phyloP scores from a whole-genome alignment of 2,888 invertebrate species.

The Apocheima hispidaria region DNA sequence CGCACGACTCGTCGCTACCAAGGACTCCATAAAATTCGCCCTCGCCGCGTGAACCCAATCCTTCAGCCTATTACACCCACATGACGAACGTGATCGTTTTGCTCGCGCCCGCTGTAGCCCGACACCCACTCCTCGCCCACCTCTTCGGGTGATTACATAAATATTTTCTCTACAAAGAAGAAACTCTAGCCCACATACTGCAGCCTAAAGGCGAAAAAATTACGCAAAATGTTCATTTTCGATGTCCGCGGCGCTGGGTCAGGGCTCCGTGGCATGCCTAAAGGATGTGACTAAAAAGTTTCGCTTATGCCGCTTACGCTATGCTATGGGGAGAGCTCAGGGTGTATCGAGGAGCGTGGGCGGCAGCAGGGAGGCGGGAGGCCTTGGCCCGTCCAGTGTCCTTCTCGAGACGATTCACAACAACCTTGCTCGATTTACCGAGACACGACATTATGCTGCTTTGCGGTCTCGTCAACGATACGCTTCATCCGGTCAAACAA shows the following conservation, averaged over 20 bases:
- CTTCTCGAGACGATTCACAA: constrained; percentile 69
- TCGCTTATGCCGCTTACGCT: constrained; percentile 20
- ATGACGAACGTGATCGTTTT: constrained; percentile 61
- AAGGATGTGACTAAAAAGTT: constrained; percentile 30
- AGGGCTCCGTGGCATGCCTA: constrained; percentile 8
- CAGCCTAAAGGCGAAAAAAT: constrained; percentile 16
- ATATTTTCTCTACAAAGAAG: constrained; percentile 20
- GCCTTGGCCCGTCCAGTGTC: constrained; percentile 74
- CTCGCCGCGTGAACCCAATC: constrained; percentile 68
- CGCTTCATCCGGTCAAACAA: constrained; percentile 5
- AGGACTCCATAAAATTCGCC: constrained; percentile 79
- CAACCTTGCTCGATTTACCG: constrained; percentile 66
- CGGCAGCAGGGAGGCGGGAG: constrained; percentile 60
- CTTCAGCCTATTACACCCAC: constrained; percentile 72
- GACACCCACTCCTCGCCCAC: constrained; percentile 58
- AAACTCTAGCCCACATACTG: constrained; percentile 4
- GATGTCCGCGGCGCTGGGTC: constrained; percentile 10
- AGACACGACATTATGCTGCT: constrained; percentile 30
- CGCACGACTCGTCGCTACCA: constrained; percentile 71
- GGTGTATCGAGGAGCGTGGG: constrained; percentile 51
- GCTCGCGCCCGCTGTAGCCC: constrained; percentile 46
- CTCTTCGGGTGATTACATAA: constrained; percentile 25
- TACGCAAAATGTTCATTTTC: constrained; percentile 26
- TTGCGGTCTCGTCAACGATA: constrained; percentile 24
- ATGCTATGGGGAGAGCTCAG: constrained; percentile 40